A percentile compares a stretch with the other conserved stretches of the same genome.
Evolutionary conservation across 1,140 invertebrate genomes (phyloP).

Genomic region (Drosophila repletoides): DNA sequence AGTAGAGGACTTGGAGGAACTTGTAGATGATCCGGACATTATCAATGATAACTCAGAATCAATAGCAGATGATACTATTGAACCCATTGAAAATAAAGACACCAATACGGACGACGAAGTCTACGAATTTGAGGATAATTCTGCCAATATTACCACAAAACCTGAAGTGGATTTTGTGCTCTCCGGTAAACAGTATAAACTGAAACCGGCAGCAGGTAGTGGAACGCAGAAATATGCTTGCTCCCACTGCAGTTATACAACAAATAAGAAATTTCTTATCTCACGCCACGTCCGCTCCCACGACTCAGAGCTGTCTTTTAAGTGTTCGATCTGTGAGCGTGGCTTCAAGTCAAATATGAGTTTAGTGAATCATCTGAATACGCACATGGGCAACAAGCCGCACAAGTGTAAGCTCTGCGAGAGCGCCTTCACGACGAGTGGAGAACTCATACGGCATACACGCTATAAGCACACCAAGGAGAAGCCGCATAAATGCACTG

Average conservation of each 20-base stretch:
- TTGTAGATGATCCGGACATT: conserved; percentile 20
- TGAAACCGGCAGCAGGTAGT: conserved; percentile 81
- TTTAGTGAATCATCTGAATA: conserved; percentile 97
- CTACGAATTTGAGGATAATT: conserved; percentile 83
- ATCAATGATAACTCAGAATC: neutral
- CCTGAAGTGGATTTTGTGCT: conserved; percentile 62
- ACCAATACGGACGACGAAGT: conserved; percentile 41
- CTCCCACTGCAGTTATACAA: conserved; percentile 95
- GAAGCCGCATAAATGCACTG: conserved; percentile 96
- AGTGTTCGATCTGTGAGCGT: conserved; percentile 95
- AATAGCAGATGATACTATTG: conserved; percentile 17
- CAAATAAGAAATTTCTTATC: conserved; percentile 93
- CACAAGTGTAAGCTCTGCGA: conserved; percentile 97
- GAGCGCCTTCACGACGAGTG: conserved; percentile 96
- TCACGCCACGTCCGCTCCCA: conserved; percentile 97
- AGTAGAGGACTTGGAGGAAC: conserved; percentile 35
- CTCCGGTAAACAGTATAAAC: conserved; percentile 34
- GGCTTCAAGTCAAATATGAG: conserved; percentile 97
- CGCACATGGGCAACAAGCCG: conserved; percentile 97
- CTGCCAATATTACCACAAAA: conserved; percentile 83
- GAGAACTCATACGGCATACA: conserved; percentile 96
- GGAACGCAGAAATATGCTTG: conserved; percentile 91
- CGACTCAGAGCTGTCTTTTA: conserved; percentile 96
- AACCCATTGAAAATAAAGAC: neutral
- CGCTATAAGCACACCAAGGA: conserved; percentile 96